Evolutionary conservation across 2,888 invertebrate genomes (phyloP), one percentile per base, ranked within the genome.

Genomic region (Epinotia bilunana): DNA sequence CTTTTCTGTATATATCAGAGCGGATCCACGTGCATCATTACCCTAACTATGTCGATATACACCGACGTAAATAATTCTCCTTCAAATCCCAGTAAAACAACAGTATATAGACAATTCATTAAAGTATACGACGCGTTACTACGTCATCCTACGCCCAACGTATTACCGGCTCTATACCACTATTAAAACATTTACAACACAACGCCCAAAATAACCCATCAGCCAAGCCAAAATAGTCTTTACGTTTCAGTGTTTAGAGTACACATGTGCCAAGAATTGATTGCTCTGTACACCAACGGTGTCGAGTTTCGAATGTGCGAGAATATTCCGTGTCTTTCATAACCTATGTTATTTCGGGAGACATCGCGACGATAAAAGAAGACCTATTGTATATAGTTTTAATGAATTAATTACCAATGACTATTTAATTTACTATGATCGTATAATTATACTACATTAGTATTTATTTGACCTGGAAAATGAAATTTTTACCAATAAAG

Each of bases 311-410:
- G 61, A 33, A 61, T 53, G n/a, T 33, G n/a, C 33, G 61, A 33
- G 61, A 61, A 61, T 61, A 61, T 61, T 61, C 61, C 33, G 33
- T 16, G 61, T 33, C 61, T 61, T 61, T 61, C 61, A 61, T 61
- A 61, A 61, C 61, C 60, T n/a, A 33, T 61, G 61, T 33, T 61
- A 61, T 61, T 61, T 61, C 61, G 33, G 61, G 61, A 39, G 39
- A 16, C n/a, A 16, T 20, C 33, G 57, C 11, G 9, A 16, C 13
- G 16, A 16, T 16, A 7, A n/a, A 2, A 3, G 16, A 6, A 16
- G 33, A 23, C 58, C 13, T 28, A n/a, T n/a, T n/a, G n/a, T n/a
- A n/a, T n/a, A n/a, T n/a, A n/a, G n/a, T n/a, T n/a, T n/a, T n/a
- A n/a, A n/a, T n/a, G n/a, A n/a, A n/a, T n/a, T n/a, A n/a, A n/a